Conservation (phyloP, 2,888 invertebrate species). For the Habroteleia sp. region DNA sequence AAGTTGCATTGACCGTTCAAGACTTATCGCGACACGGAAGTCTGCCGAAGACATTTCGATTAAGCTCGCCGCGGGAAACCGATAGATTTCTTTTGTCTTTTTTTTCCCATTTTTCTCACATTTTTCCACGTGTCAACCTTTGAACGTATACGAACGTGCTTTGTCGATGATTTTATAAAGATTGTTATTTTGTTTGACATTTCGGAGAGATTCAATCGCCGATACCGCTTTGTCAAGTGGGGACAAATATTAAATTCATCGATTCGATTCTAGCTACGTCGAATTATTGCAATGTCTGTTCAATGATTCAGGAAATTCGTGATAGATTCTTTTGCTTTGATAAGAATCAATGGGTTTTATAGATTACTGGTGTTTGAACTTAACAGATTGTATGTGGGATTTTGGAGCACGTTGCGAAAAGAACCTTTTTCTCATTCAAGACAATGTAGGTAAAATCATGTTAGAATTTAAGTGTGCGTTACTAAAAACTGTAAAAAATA, state of each 20-base stretch:
- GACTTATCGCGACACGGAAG: constrained; percentile 66
- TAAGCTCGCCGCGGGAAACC: constrained; percentile 75
- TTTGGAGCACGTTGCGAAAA: no score
- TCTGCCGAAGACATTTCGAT: constrained; percentile 80
- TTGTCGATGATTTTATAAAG: constrained; percentile 6
- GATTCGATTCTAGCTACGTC: neutral
- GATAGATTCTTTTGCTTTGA: no score
- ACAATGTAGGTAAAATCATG: no score
- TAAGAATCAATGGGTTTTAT: no score
- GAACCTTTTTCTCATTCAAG: no score
- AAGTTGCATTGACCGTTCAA: constrained; percentile 65
- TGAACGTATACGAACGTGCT: constrained; percentile 1
- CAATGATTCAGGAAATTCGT: neutral
- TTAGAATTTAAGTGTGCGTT: no score
- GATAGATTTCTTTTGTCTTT: constrained; percentile 53
- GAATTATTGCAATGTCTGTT: neutral
- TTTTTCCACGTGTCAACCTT: constrained; percentile 19
- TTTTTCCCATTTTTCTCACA: constrained; percentile 8
- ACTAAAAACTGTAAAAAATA: no score
- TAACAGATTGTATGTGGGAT: no score
- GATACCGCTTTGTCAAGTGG: neutral
- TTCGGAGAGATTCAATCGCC: neutral
- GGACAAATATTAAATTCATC: constrained; percentile 12
- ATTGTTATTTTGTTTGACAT: constrained; percentile 15
- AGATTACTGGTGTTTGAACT: no score